Evolutionary conservation across 2,113 vertebrate species (phyloP), one percentile per base, ranked within the genome.

Genomic region (Festucalex cinctus): DNA sequence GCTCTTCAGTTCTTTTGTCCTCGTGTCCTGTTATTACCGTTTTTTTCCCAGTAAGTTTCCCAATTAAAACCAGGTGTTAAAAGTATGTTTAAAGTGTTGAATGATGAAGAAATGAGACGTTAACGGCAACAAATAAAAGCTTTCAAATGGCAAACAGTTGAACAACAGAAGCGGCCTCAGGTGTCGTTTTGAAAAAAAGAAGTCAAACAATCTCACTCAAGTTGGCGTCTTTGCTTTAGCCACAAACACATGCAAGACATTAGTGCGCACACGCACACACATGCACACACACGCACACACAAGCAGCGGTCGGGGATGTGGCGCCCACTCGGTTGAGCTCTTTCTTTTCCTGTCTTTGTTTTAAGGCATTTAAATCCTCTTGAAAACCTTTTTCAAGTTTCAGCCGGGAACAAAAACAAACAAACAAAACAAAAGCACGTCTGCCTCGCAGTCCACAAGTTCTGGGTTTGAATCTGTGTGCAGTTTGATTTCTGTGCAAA

Each of bases 211-310:
- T 35, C 16, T 60, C 57, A n/a, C 26, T 56, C 12, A 32, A 57
- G 36, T 61, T 22, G 65, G 73, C 66, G 71, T 22, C 73, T 65
- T 80, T 78, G 81, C n/a, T 84, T 57, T 84, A 82, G 86, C 74
- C 82, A 61, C 73, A 48, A 62, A 66, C 83, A 88, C 73, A 82
- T 81, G 69, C 32, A 37, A 26, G 36, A 60, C 66, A 69, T 41
- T 54, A 54, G 12, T 5, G 62, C 58, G 0, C 6, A 26, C 68
- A 49, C 37, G 66, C 56, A 68, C 70, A 76, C 64, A 60, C 36
- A 68, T 37, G 39, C 26, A 22, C 44, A 60, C 24, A 35, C 46
- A 64, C 65, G 26, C 36, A 37, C 24, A 60, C 37, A 41, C 59
- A 62, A 12, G n/a, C 60, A 26, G 7, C 16, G 24, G 46, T 58